These are phyloP conservation scores for Dendrolimus kikuchii DNA, from an alignment of 1,140 invertebrate genomes.

Conservation along the genomic window DNA sequence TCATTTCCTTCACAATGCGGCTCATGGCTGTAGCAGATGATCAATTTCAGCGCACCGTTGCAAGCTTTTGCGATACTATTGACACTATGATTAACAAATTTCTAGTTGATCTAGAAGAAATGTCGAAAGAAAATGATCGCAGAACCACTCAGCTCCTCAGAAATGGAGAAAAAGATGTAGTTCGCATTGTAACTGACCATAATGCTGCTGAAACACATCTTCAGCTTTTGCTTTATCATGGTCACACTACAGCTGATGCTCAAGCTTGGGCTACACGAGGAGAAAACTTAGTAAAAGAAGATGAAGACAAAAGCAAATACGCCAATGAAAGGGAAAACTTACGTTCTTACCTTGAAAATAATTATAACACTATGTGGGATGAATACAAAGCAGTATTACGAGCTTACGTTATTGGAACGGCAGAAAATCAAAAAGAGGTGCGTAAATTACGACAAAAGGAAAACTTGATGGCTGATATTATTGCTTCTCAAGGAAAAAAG, in stretches of 20 bases:
- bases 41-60: conserved; percentile 54
- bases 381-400: conserved; percentile 57
- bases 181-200: conserved; percentile 39
- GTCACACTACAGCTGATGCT: conserved; percentile 46
- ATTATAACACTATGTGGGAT: conserved; percentile 52
- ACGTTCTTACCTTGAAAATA: conserved; percentile 50
- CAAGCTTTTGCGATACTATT: conserved; percentile 55
- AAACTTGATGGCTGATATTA: conserved; percentile 62
- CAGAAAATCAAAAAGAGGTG: conserved; percentile 55
- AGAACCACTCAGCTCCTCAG: conserved; percentile 42
- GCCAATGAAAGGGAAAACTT: conserved; percentile 45
- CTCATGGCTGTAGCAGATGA: conserved; percentile 51
- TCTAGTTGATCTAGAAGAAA: conserved; percentile 40
- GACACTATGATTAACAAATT: conserved; percentile 62
- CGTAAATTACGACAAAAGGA: conserved; percentile 57
- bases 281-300: conserved; percentile 58
- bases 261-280: conserved; percentile 56
- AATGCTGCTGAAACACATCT: conserved; percentile 56
- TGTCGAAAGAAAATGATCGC: conserved; percentile 41
- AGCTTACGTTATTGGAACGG: conserved; percentile 44
- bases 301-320: conserved; percentile 54
- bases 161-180: conserved; percentile 34
- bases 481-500: conserved; percentile 55
- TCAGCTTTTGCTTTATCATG: conserved; percentile 49
- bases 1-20: conserved; percentile 40